Conservation (phyloP, 2,888 invertebrate species). For the Limnephilus lunatus region DNA sequence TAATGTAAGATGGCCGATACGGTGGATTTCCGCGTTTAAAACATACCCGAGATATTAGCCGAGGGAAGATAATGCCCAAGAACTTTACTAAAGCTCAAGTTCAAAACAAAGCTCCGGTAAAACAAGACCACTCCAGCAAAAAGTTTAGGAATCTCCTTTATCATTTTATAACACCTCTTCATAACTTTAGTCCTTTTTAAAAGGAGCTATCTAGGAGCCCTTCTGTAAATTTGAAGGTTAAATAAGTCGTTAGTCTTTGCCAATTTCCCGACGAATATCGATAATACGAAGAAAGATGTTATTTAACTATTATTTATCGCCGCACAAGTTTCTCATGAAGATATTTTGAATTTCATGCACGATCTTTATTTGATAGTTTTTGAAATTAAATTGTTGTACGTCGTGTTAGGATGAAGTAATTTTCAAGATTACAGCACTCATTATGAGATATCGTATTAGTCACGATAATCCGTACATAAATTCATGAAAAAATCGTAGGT, state of each 20-base stretch:
- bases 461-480: not conserved
- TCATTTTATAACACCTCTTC: not conserved
- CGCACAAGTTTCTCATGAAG: constrained; percentile 11
- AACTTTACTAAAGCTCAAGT: not conserved
- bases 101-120: not conserved
- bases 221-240: not conserved
- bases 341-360: constrained; percentile 32
- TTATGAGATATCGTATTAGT: not conserved
- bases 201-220: not conserved
- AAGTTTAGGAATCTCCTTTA: not conserved
- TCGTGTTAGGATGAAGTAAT: not conserved
- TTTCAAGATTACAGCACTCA: not conserved
- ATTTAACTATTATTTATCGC: not conserved
- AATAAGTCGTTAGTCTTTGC: constrained; percentile 17
- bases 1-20: constrained; percentile 15
- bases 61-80: not conserved
- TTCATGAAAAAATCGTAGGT: no score
- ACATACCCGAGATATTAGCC: constrained; percentile 18
- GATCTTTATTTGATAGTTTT: not conserved
- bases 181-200: not conserved
- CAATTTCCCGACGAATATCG: constrained; percentile 4
- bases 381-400: not conserved
- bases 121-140: not conserved
- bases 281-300: not conserved
- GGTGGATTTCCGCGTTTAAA: constrained; percentile 8